These are phyloP conservation scores for Gymnocypris eckloni DNA, from an alignment of 2,797 vertebrate genomes.

Conservation along the genomic window DNA sequence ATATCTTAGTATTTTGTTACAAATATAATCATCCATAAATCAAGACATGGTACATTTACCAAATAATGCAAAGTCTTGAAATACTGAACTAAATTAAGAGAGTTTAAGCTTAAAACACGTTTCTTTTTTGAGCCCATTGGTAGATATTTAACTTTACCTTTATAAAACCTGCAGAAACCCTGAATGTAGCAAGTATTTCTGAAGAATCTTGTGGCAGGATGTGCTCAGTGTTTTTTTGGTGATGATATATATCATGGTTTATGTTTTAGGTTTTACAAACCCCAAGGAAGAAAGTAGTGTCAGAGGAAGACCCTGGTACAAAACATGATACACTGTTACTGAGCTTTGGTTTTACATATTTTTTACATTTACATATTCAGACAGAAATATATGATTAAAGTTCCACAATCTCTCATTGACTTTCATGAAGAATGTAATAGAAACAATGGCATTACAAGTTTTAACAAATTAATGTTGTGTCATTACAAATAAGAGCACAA, in stretches of 20 bases:
- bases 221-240: not conserved
- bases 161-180: not conserved
- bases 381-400: no score
- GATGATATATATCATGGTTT: not conserved
- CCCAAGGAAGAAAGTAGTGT: conserved; percentile 73
- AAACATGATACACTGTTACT: not conserved
- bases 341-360: not conserved
- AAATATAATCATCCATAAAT: not conserved
- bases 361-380: not conserved
- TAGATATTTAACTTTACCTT: not conserved
- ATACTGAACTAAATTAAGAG: not conserved
- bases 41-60: not conserved
- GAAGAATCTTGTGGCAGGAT: not conserved
- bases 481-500: not conserved
- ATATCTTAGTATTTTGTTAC: not conserved
- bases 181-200: not conserved
- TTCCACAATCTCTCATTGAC: not conserved
- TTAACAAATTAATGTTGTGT: not conserved
- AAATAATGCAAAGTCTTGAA: not conserved
- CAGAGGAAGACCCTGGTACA: conserved; percentile 68
- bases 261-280: conserved; percentile 47
- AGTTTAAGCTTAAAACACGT: no score
- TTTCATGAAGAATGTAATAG: not conserved
- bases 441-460: not conserved
- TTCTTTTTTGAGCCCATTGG: not conserved